phyloP scores from a whole-genome alignment of 2,113 vertebrate species.

The Myanophis thanlyinensis region DNA sequence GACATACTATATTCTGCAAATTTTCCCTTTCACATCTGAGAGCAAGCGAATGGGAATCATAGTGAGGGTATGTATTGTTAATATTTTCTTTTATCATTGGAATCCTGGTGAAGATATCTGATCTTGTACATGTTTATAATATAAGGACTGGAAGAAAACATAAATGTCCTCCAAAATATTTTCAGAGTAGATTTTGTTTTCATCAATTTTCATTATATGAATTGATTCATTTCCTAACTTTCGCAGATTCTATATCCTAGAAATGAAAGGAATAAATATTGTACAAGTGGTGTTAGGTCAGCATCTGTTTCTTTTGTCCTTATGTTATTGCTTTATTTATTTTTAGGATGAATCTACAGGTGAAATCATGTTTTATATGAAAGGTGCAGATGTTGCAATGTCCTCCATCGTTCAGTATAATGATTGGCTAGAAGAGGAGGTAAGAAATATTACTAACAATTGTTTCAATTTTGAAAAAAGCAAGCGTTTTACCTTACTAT shows the following conservation, averaged over 20 bases:
- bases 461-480: background rate
- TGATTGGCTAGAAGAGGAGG: conserved; percentile 98
- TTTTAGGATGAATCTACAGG: conserved; percentile 88
- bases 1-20: conserved; percentile 86
- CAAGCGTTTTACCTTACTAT: background rate
- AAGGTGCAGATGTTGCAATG: conserved; percentile 97
- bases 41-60: conserved; percentile 99
- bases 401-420: conserved; percentile 95
- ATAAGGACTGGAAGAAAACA: background rate
- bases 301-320: background rate
- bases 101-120: background rate
- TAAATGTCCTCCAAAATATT: background rate
- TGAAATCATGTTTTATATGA: conserved; percentile 98
- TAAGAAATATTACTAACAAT: conserved; percentile 55
- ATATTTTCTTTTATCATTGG: background rate
- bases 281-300: background rate
- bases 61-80: conserved; percentile 69
- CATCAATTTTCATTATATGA: background rate
- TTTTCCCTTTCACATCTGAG: conserved; percentile 87
- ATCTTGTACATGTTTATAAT: background rate
- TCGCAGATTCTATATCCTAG: background rate
- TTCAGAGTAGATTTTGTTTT: background rate
- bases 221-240: background rate
- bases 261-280: background rate
- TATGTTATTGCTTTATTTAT: background rate